Percentiles rank a stretch among this genome's conserved stretches.
Conservation (phyloP, 2,797 vertebrate species). For the Yasuhikotakia modesta region DNA sequence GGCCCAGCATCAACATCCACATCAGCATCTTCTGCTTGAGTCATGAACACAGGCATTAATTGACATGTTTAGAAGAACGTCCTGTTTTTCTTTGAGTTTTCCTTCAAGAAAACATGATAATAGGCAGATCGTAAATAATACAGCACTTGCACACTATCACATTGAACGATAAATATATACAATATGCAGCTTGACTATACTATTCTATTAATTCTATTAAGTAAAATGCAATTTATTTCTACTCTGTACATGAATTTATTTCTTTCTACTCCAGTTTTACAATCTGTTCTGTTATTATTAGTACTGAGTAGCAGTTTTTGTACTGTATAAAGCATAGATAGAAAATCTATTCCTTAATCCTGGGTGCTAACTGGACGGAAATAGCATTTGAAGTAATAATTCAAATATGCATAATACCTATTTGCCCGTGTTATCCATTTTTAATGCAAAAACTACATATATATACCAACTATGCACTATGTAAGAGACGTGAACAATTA, state of each 20-base stretch:
- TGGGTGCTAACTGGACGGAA: neutral
- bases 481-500: constrained; percentile 16
- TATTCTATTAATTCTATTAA: neutral
- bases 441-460: constrained; percentile 22
- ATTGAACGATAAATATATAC: neutral
- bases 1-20: constrained; percentile 39
- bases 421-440: neutral
- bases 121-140: neutral
- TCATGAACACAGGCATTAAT: neutral
- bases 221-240: neutral
- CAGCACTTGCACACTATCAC: neutral
- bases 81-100: neutral
- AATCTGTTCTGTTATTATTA: neutral
- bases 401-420: neutral
- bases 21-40: constrained; percentile 41
- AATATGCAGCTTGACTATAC: neutral
- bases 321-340: neutral
- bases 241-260: neutral
- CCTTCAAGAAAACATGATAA: neutral
- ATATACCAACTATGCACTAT: constrained; percentile 1
- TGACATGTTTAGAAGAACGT: neutral
- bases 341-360: neutral
- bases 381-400: neutral
- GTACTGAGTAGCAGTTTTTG: neutral
- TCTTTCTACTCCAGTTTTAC: neutral